Evolutionary conservation across 2,113 vertebrate genomes (phyloP), one percentile per base, ranked within the genome.

Genomic region (Bufo gargarizans): DNA sequence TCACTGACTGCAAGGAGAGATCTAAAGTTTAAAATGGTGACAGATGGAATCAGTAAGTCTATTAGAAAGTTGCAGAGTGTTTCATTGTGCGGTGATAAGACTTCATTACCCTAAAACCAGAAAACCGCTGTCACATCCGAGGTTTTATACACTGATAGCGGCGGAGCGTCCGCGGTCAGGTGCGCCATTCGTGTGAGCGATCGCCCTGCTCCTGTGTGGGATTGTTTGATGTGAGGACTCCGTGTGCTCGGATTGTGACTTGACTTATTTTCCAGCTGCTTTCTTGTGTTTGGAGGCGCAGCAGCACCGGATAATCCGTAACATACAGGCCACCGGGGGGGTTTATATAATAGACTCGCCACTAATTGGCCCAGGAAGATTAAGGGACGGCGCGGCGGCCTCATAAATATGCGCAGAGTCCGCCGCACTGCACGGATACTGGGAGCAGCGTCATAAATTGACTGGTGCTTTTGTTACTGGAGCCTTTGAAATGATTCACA

Each of bases 291-390:
- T 82, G 67, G 59, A 82, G 43, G 47, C 20, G 33, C 47, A 3
- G 19, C 45, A 14, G 61, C 59, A 3, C 7, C n/a, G 45, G 72
- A 58, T 78, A 59, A 76, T 50, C 58, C 71, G 14, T 65, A 86
- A 53, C 85, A 78, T 6, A 45, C 33, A 47, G 85, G 45, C 74
- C 85, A 65, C 58, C 71, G 33, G 47, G 71, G 74, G 9, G 85
- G 53, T 65, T 86, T 78, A 55, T 9, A 78, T n/a, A 78, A 86
- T 86, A 43, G 76, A 50, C 58, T 50, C 12, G n/a, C 45, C 4
- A 43, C 74, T 67, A 65, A 78, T 67, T 86, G 74, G 56, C 58
- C 85, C 58, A 33, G 58, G 7, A 77, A 85, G 84, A 85, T 77
- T 77, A 85, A 61, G 16, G 65, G 53, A 55, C 12, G 56, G 7